Evolutionary conservation across 2,888 invertebrate genomes (phyloP), one percentile per base, ranked within the genome.

Genomic region (Meteorus cinctellus): DNA sequence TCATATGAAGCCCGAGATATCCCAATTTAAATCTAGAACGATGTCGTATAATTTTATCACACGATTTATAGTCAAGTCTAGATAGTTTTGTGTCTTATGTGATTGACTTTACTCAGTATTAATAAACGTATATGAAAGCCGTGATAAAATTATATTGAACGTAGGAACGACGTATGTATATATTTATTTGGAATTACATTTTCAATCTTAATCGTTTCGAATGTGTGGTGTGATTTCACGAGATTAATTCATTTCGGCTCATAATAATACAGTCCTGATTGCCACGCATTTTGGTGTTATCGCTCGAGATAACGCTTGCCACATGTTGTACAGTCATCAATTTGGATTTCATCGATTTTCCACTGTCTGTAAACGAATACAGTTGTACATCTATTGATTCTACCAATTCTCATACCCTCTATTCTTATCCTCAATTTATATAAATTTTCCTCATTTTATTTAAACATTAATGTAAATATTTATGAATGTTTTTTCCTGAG

Each of bases 31-130:
- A 41, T 41, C 41, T 41, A 41, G 41, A 41, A 41, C 12, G 12
- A 12, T 41, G 41, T 41, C 41, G 12, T 41, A 41, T 41, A 12
- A 41, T 41, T 41, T 41, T 41, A 41, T 41, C 12, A 12, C 10
- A 34, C 16, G 34, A 34, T 81, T 82, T 81, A 81, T 60, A 60
- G 19, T 60, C 8, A 4, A 55, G 24, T 48, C 29, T 19, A 65
- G 65, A 65, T 5, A 31, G 29, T 31, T 31, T 41, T 51, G 34
- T 72, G 75, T 48, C 55, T 41, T 60, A 74, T 74, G 70, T 71
- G 12, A 65, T 72, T 77, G 31, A 45, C 31, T 60, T 51, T 60
- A 63, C 19, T 77, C 66, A 71, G 67, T 74, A 71, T 59, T 48
- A 70, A 48, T 70, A 74, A 77, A 72, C 68, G 24, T 24, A 24